A percentile compares a stretch with the other conserved stretches of the same genome.
Conservation (phyloP, 2,113 vertebrate genomes). For the Channa maculata region DNA sequence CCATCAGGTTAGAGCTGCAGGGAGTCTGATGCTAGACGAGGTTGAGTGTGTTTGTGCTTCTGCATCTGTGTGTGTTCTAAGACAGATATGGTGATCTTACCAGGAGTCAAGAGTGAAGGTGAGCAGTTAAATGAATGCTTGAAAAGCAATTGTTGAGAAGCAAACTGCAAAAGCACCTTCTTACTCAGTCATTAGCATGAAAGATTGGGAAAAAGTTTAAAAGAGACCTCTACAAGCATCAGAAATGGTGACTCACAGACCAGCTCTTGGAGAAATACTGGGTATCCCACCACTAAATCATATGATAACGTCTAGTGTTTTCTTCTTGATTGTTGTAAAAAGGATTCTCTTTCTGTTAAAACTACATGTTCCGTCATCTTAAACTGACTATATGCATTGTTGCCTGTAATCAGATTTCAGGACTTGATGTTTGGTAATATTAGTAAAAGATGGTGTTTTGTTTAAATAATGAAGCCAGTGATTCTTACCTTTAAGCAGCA, state of each 20-base stretch:
- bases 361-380: not conserved
- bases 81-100: conserved; percentile 25
- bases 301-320: no score
- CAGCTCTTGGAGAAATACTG: no score
- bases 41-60: conserved; percentile 24
- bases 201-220: not conserved
- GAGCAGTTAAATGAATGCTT: conserved; percentile 18
- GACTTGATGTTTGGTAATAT: not conserved
- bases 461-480: not conserved
- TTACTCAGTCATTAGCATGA: not conserved
- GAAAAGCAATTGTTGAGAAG: conserved; percentile 7
- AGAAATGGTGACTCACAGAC: not conserved
- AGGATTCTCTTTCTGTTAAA: not conserved
- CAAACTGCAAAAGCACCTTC: not conserved
- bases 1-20: conserved; percentile 78
- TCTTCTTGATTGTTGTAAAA: not conserved
- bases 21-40: conserved; percentile 57
- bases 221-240: not conserved
- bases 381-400: not conserved
- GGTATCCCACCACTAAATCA: no score
- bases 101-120: conserved; percentile 22
- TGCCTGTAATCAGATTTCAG: no score
- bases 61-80: not conserved
- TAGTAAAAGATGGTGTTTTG: not conserved
- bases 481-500: not conserved